Base-by-base conservation (phyloP, 2,113 vertebrate species). In the Andinoacara biseriatus region DNA sequence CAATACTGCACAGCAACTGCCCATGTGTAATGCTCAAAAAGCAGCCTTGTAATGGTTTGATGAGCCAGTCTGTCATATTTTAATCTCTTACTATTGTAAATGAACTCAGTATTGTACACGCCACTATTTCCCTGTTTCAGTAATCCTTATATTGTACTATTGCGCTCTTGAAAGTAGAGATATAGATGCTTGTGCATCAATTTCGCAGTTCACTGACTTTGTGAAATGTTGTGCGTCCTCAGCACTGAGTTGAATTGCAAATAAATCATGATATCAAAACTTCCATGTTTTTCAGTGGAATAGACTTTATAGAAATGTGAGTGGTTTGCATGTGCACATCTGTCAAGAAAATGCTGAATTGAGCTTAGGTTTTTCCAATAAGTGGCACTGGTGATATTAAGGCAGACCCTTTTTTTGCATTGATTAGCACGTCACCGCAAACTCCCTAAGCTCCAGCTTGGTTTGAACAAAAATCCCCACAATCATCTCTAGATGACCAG, bases 201-300 rank as follows among this genome's bases (percentile, higher is more conserved):
- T 76, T 83, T 72, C 13, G 15, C 1, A 4, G 54, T 49, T 76
- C 31, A 78, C 24, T 74, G 80, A 88, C 60, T 82, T 79, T 80
- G 20, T 43, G 31, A 77, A 76, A 81, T 76, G 29, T 65, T 81
- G 74, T 85, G 85, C 58, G 59, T 82, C 43, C 40, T 76, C 78
- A 74, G 69, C 69, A 80, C 29, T 59, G 46, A 18, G 58, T 31
- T 69, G 61, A 83, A 81, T 38, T 69, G 65, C 38, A 81, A 82
- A 90, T 80, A 74, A 79, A 85, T 85, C 46, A 57, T 59, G 80
- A 33, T 65, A 83, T 75, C 7, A 80, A 84, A 88, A 13, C 10
- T 24, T 14, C 58, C 14, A 2, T 22, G 77, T 67, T 80, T 77
- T 63, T 82, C 46, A 78, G 40, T 52, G 52, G 76, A 33, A 61